phyloP scores from a whole-genome alignment of 2,113 vertebrate species.

The Equus przewalskii region DNA sequence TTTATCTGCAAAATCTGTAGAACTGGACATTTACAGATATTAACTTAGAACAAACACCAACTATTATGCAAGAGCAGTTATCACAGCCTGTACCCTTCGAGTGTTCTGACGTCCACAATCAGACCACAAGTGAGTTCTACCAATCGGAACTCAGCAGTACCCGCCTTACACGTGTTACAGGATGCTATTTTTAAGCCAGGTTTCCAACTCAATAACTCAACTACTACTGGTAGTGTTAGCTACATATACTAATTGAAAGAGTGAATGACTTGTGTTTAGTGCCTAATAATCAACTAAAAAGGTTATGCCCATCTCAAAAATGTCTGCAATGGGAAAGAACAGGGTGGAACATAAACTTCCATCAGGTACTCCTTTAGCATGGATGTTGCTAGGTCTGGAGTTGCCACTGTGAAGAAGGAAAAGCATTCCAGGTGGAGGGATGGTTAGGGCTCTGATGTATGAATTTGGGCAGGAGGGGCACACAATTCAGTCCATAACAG shows the following conservation, averaged over 20 bases:
- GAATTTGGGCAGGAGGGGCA: neutral
- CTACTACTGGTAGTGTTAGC: neutral
- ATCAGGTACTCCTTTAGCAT: neutral
- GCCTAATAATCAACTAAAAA: conserved; percentile 13
- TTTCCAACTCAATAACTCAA: conserved; percentile 21
- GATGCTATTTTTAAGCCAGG: neutral
- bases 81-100: conserved; percentile 32
- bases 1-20: conserved; percentile 38
- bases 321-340: neutral
- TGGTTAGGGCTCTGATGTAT: neutral
- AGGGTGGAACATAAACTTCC: neutral
- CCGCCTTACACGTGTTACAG: neutral
- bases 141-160: conserved; percentile 11
- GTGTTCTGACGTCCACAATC: conserved; percentile 51
- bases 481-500: neutral
- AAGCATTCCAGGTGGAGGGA: neutral
- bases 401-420: neutral
- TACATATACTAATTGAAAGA: neutral
- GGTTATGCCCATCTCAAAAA: conserved; percentile 24
- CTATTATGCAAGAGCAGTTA: conserved; percentile 69
- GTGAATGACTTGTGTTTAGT: neutral
- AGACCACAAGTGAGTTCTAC: conserved; percentile 43
- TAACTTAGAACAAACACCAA: conserved; percentile 53
- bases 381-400: neutral
- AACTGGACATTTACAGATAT: conserved; percentile 63